Base-by-base conservation (phyloP, 2,888 invertebrate genomes). In the Caenorhabditis angaria region DNA sequence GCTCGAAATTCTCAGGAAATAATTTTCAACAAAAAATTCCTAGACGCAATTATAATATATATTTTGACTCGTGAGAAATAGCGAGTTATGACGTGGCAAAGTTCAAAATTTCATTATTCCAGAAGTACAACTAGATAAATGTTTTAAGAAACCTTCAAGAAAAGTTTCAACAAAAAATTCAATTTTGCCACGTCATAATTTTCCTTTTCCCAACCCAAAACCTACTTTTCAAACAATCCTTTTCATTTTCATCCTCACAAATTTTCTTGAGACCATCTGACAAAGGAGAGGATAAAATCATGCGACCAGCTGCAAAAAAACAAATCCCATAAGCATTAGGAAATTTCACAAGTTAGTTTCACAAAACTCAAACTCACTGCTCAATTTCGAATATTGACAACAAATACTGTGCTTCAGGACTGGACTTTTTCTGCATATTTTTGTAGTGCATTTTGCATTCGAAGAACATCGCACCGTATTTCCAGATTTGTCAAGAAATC, bases 381-480 rank as follows among this genome's bases (percentile, higher is more conserved):
- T 27, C 3, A 68, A 62, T 41, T 55, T 63, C 60, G 2, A 61
- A 56, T 0, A 22, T 27, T 65, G 64, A 63, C 83, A 83, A 55
- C 83, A 83, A 41, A 83, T 81, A 61, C 78, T 78, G 54, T 73
- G 72, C 61, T 75, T 69, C 2, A 82, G 68, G 2, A 80, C 70
- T 0, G 80, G 66, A 51, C 77, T 80, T 68, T 76, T 77, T 5
- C 78, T 61, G 35, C 83, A 83, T 24, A 72, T 70, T 25, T 78
- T 63, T 28, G 80, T 74, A 28, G 64, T 63, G 61, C 83, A 83
- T 0, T 73, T 66, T 22, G 61, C 41, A 27, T 70, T 65, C 41
- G 72, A 70, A 41, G 80, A 74, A 56, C 83, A 83, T 20, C 80
- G 72, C n/a, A 72, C 61, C 1, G 80, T 78, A 51, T 82, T 80